These are phyloP conservation scores for Notodonta ziczac DNA, from an alignment of 2,888 invertebrate genomes.

Conservation along the genomic window DNA sequence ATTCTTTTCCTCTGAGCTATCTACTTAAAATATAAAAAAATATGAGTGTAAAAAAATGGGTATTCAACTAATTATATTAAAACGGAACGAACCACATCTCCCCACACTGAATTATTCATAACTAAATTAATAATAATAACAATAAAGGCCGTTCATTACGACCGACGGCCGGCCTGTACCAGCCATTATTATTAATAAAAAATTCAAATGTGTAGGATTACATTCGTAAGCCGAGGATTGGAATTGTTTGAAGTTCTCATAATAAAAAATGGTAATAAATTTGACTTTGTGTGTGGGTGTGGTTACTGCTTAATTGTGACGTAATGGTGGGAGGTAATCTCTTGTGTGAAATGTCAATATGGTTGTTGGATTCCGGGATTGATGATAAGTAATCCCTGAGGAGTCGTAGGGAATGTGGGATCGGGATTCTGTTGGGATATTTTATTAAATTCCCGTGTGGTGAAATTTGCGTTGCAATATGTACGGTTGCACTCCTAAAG, in stretches of 20 bases:
- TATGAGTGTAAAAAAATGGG: background rate
- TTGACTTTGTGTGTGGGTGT: conserved; percentile 9
- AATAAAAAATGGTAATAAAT: conserved; percentile 54
- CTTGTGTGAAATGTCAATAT: conserved; percentile 56
- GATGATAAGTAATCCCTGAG: conserved; percentile 32
- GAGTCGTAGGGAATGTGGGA: conserved; percentile 16
- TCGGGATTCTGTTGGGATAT: background rate
- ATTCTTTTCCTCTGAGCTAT: too few species aligned
- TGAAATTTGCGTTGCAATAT: too few species aligned
- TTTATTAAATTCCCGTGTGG: too few species aligned
- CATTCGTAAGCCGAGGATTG: conserved; percentile 68
- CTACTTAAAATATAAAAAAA: background rate
- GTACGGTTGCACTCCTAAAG: too few species aligned
- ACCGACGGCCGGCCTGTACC: conserved; percentile 59
- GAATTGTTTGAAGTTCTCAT: conserved; percentile 77
- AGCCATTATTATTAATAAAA: conserved; percentile 78
- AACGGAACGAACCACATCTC: conserved; percentile 30
- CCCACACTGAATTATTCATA: conserved; percentile 74
- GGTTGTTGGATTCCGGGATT: conserved; percentile 29
- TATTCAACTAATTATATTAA: conserved; percentile 30
- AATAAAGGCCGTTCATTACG: conserved; percentile 62
- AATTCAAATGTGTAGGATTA: conserved; percentile 77
- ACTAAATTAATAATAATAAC: conserved; percentile 77
- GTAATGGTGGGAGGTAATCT: conserved; percentile 45
- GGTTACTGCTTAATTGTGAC: conserved; percentile 38